Conservation (phyloP, 2,888 invertebrate species). For the Trachelus troglodyta region DNA sequence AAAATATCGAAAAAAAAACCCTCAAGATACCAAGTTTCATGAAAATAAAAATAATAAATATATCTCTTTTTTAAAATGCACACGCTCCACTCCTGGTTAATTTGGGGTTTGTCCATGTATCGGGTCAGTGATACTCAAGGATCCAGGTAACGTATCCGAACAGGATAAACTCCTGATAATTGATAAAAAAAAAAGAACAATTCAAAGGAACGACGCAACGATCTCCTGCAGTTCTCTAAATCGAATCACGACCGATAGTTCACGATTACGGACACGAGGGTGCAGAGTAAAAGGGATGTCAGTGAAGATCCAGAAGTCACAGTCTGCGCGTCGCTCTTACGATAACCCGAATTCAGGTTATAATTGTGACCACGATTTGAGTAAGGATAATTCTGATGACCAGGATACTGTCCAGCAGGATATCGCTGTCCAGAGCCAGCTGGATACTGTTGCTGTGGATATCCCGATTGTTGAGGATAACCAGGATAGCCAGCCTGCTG, state of each 20-base stretch:
- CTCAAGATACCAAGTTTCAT: too few species aligned
- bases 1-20: too few species aligned
- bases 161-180: too few species aligned
- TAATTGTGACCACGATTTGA: slow-evolving; percentile 38
- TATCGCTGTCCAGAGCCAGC: slow-evolving; percentile 31
- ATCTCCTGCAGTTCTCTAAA: neutral
- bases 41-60: too few species aligned
- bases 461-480: slow-evolving; percentile 4
- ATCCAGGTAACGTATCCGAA: too few species aligned
- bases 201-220: too few species aligned
- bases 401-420: slow-evolving; percentile 33
- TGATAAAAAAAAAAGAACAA: too few species aligned
- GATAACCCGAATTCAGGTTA: slow-evolving; percentile 41
- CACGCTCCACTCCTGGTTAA: too few species aligned
- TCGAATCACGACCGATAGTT: slow-evolving; percentile 12
- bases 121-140: too few species aligned
- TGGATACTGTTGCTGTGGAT: slow-evolving; percentile 31
- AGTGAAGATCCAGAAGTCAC: slow-evolving; percentile 22
- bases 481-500: slow-evolving; percentile 30
- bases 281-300: neutral
- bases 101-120: too few species aligned
- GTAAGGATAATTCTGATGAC: slow-evolving; percentile 43
- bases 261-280: neutral
- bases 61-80: too few species aligned
- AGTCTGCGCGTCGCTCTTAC: slow-evolving; percentile 28